A percentile compares a stretch with the other conserved stretches of the same genome.
Conservation (phyloP, 2,888 invertebrate species). For the Acleris emargana region DNA sequence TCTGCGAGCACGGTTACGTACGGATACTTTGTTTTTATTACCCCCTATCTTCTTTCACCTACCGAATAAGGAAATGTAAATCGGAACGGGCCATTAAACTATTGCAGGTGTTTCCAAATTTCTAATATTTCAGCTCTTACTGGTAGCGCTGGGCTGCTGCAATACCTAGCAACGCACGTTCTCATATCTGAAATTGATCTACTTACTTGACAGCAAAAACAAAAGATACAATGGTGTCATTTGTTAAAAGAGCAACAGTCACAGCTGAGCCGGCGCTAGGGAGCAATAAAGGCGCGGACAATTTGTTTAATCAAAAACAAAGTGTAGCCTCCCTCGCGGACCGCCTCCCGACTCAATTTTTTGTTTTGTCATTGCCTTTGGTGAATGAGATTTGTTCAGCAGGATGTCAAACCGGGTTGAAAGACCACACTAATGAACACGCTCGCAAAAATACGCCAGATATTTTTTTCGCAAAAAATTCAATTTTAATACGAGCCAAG, state of each 20-base stretch:
- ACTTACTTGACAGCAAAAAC: constrained; percentile 24
- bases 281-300: constrained; percentile 77
- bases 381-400: constrained; percentile 63
- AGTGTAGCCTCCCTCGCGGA: constrained; percentile 60
- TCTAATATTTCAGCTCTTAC: neutral
- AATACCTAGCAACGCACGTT: neutral
- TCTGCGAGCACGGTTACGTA: constrained; percentile 58
- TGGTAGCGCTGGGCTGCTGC: neutral
- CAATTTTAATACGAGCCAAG: neutral
- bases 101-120: constrained; percentile 14
- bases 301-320: constrained; percentile 84
- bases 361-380: constrained; percentile 53
- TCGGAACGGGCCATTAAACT: constrained; percentile 13
- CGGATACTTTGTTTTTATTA: constrained; percentile 61
- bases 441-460: neutral
- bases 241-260: constrained; percentile 46
- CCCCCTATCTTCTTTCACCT: constrained; percentile 24
- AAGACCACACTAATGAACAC: constrained; percentile 37
- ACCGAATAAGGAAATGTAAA: constrained; percentile 28
- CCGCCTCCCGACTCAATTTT: constrained; percentile 55
- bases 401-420: constrained; percentile 49
- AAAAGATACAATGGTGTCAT: constrained; percentile 20
- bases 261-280: constrained; percentile 60
- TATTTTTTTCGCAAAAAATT: too few species aligned
- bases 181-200: constrained; percentile 10